Base-by-base conservation (phyloP, 2,888 invertebrate genomes). In the Mimachlamys varia region DNA sequence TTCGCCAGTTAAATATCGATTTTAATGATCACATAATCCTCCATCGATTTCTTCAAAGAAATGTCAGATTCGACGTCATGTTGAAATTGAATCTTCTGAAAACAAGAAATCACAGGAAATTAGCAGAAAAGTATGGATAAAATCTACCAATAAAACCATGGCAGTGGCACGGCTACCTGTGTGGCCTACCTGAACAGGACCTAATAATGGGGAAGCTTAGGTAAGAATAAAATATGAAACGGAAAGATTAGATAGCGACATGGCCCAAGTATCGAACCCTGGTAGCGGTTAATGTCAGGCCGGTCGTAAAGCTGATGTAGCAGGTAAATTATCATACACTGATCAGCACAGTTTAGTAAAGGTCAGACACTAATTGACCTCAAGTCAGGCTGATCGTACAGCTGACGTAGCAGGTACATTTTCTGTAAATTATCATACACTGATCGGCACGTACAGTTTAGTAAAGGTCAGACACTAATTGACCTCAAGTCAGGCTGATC, bases 61-160 rank as follows among this genome's bases (percentile, higher is more conserved):
- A 76, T 33, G 33, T 12, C 76, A 76, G 76, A 76, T 33, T 76
- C 76, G 76, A 76, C 76, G 33, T 76, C 33, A 10, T 27, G 76
- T 33, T 76, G 76, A 76, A 76, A 76, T 76, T 76, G 76, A 76
- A 76, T 33, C 76, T 76, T 76, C 76, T 1, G 22, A 76, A 33
- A 76, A 76, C 76, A 76, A 13, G 76, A 17, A 76, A 76, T 76
- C 76, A 33, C 76, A 76, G 76, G 76, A 76, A 33, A 76, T 76
- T 76, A 15, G 76, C 76, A 76, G 76, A 76, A 76, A 76, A 76
- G 27, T 27, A 19, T 33, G 76, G 76, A 76, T 13, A 10, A 5
- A 33, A 33, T 76, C 27, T 22, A 76, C 76, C 76, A 76, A 33
- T 76, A 76, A 76, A 44, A 27, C 27, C 76, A 33, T 0, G 2